A percentile compares a stretch with the other conserved stretches of the same genome.
These are phyloP conservation scores for Tromatobia lineatoria DNA, from an alignment of 2,888 invertebrate species.

Conservation along the genomic window DNA sequence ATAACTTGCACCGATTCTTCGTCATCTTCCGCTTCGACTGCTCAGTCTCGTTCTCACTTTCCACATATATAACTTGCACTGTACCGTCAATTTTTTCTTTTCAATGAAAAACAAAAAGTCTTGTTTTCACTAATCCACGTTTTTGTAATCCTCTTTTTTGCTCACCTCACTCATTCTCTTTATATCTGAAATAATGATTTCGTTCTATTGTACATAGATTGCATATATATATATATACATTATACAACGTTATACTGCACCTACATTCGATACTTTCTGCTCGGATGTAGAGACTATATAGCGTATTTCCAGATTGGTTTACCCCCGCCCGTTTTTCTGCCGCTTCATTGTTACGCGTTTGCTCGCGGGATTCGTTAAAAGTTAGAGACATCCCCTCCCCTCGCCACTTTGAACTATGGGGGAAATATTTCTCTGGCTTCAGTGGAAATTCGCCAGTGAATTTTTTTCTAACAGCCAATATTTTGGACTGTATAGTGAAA, in stretches of 20 bases:
- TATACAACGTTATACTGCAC: constrained; percentile 5
- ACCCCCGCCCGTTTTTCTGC: not conserved
- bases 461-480: not conserved
- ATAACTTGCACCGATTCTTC: constrained; percentile 81
- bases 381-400: constrained; percentile 40
- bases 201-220: constrained; percentile 10
- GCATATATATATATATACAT: not conserved
- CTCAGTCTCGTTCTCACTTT: constrained; percentile 44
- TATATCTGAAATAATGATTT: constrained; percentile 54
- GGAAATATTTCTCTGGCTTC: constrained; percentile 15
- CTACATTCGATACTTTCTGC: constrained; percentile 29
- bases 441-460: not conserved
- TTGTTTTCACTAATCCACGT: not conserved
- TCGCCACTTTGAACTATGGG: not conserved
- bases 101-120: not conserved
- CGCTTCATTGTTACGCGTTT: constrained; percentile 14
- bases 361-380: constrained; percentile 68
- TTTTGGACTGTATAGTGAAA: not conserved
- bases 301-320: constrained; percentile 44
- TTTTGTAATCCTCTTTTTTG: constrained; percentile 11
- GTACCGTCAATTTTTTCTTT: constrained; percentile 29
- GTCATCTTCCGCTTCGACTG: constrained; percentile 74
- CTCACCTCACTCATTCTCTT: constrained; percentile 33
- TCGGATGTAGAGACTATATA: constrained; percentile 13
- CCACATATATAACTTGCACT: constrained; percentile 62